A percentile compares a stretch with the other conserved stretches of the same genome.
phyloP scores from a whole-genome alignment of 2,888 invertebrate genomes.

The Noctua fimbriata region DNA sequence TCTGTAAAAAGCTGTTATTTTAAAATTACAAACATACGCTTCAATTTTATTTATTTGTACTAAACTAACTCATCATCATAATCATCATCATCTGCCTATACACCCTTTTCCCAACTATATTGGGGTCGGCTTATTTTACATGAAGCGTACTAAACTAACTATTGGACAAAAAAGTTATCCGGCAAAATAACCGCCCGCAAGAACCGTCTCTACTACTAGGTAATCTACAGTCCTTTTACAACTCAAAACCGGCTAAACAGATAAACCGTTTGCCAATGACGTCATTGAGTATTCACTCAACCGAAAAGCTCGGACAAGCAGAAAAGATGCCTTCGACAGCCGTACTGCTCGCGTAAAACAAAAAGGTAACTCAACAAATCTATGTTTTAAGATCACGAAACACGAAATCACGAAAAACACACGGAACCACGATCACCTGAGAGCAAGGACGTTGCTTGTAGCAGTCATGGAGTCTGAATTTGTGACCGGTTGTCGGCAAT shows the following conservation, averaged over 20 bases:
- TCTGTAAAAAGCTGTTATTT: too few species aligned
- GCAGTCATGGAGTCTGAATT: background rate
- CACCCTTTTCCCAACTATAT: too few species aligned
- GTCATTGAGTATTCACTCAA: conserved; percentile 10
- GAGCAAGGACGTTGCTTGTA: background rate
- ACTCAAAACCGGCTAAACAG: background rate
- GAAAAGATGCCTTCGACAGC: conserved; percentile 12
- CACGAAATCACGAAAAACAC: too few species aligned
- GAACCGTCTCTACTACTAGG: background rate
- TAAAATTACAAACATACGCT: too few species aligned
- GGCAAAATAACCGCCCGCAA: background rate
- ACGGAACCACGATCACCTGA: background rate
- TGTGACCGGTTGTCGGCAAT: background rate
- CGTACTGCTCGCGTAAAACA: background rate
- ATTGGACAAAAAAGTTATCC: background rate
- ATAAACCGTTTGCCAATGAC: background rate
- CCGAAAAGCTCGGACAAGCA: background rate
- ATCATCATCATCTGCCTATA: too few species aligned
- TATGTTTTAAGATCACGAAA: background rate
- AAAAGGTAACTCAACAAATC: background rate
- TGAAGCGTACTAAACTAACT: too few species aligned
- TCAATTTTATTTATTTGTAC: too few species aligned
- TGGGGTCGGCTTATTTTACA: too few species aligned
- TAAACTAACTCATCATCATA: too few species aligned
- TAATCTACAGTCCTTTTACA: background rate